Evolutionary conservation across 2,797 vertebrate species (phyloP).

Genomic region (Cryptoblepharus egeriae): DNA sequence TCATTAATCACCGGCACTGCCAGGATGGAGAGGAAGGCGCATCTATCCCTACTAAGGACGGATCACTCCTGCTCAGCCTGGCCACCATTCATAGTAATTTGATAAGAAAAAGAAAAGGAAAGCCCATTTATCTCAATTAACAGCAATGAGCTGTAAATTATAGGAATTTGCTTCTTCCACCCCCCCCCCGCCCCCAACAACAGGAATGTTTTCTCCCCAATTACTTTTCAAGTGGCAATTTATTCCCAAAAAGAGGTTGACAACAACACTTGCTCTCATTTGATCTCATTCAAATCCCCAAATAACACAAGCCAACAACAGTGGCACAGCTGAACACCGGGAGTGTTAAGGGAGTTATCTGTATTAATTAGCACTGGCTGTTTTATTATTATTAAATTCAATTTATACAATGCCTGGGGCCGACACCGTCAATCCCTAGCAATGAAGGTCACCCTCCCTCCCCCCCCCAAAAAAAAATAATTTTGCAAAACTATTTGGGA

Average conservation of each 20-base stretch:
- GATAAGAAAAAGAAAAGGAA: constrained; percentile 41
- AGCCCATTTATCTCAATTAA: constrained; percentile 58
- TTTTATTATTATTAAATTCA: background rate
- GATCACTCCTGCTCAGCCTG: background rate
- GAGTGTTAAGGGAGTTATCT: background rate
- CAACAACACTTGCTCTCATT: constrained; percentile 5
- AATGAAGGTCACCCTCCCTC: no score
- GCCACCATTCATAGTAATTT: constrained; percentile 38
- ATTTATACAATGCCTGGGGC: no score
- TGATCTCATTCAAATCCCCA: background rate
- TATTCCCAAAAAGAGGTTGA: constrained; percentile 50
- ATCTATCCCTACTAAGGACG: constrained; percentile 14
- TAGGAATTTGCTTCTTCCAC: constrained; percentile 52
- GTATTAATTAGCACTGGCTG: background rate
- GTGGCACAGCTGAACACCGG: background rate
- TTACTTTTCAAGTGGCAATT: constrained; percentile 54
- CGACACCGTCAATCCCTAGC: no score
- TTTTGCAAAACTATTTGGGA: no score
- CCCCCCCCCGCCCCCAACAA: no score
- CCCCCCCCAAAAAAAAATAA: no score
- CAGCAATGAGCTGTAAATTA: constrained; percentile 49
- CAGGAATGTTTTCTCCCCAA: constrained; percentile 31
- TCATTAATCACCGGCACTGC: constrained; percentile 44
- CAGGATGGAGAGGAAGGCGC: background rate
- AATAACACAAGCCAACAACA: background rate